phyloP scores from a whole-genome alignment of 53 echinoderm and acorn worm species.

The Henricia sp. region DNA sequence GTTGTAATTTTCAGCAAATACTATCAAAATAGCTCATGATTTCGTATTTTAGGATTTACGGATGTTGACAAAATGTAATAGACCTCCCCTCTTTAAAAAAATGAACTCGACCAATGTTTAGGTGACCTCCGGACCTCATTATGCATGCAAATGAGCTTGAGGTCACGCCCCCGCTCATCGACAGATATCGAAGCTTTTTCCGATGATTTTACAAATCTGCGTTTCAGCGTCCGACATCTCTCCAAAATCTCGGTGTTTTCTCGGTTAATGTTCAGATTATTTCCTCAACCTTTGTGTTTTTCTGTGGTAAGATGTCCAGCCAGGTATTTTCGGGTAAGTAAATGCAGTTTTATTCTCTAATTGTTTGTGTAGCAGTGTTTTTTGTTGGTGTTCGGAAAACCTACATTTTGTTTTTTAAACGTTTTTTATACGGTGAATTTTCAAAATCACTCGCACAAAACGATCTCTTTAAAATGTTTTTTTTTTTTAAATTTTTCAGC shows the following conservation, averaged over 20 bases:
- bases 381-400: neutral
- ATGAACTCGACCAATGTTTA: conserved; percentile 35
- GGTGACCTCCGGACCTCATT: conserved; percentile 40
- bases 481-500: conserved; percentile 34
- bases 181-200: conserved; percentile 46
- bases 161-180: conserved; percentile 61
- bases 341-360: conserved; percentile 35
- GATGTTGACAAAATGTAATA: no score
- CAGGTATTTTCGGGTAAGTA: conserved; percentile 76
- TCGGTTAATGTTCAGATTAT: neutral
- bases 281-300: neutral
- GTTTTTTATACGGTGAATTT: no score
- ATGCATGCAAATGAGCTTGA: conserved; percentile 65
- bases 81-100: conserved; percentile 18
- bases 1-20: no score
- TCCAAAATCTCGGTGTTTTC: conserved; percentile 11
- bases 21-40: no score
- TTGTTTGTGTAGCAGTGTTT: conserved; percentile 43
- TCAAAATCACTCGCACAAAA: no score
- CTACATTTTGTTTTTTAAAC: no score
- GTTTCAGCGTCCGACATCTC: neutral
- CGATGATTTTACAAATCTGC: conserved; percentile 41
- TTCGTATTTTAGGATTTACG: no score
- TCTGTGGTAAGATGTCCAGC: conserved; percentile 61
- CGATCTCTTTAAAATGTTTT: neutral